phyloP scores from a whole-genome alignment of 2,113 vertebrate species.

The Recurvirostra avosetta region DNA sequence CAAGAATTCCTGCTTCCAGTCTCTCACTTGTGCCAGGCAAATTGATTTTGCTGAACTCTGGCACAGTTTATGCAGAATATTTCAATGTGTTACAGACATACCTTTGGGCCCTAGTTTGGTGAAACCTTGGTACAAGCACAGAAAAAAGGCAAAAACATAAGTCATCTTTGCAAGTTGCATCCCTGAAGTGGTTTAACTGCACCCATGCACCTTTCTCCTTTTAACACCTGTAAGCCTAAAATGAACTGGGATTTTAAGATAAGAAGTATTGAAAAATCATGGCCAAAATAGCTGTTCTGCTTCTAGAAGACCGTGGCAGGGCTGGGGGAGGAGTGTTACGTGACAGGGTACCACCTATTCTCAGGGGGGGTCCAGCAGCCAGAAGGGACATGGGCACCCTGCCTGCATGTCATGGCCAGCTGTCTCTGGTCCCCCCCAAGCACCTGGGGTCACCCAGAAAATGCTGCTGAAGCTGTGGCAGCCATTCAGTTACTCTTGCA shows the following conservation, averaged over 20 bases:
- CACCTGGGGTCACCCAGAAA: not conserved
- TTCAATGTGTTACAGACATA: conserved; percentile 5
- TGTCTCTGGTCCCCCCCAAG: not conserved
- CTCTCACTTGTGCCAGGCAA: conserved; percentile 34
- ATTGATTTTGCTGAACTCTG: conserved; percentile 42
- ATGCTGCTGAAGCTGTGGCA: not conserved
- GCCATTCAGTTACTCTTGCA: not conserved
- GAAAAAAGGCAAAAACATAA: not conserved
- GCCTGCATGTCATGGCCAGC: rapidly evolving
- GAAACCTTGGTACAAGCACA: not conserved
- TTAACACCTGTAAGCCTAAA: not conserved
- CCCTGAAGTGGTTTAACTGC: not conserved
- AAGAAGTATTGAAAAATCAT: not conserved
- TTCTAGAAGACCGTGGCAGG: not conserved
- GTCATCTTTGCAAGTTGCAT: not conserved
- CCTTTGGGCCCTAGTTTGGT: conserved; percentile 12
- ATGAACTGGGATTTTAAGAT: not conserved
- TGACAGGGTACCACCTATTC: not conserved
- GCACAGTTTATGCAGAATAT: not conserved
- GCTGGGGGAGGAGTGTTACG: not conserved
- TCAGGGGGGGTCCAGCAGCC: not conserved
- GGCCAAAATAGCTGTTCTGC: not conserved
- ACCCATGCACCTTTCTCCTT: not conserved
- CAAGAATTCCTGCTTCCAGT: conserved; percentile 41
- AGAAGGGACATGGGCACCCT: not conserved